Base-by-base conservation (phyloP, 1,140 invertebrate genomes). In the Galleria mellonella region DNA sequence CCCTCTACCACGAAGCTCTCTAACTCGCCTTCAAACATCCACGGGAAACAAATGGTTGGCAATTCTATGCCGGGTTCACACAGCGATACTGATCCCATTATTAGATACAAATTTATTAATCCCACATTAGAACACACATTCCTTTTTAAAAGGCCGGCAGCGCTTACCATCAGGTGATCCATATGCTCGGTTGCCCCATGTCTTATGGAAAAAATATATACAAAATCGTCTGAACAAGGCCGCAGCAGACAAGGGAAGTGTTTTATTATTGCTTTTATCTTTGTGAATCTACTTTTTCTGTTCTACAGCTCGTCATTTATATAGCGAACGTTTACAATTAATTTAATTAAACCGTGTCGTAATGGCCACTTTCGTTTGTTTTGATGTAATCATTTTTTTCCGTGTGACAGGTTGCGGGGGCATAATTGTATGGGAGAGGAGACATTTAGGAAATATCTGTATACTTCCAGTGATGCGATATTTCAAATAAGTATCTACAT, bases 201-300 rank as follows among this genome's bases (percentile, higher is more conserved):
- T 14, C 7, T 14, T 12, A 35, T 35, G 32, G 12, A 9, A 3
- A 35, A 8, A n/a, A n/a, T n/a, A n/a, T n/a, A n/a, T n/a, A 41
- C 32, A 27, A 45, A 64, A 59, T 64, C 59, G 47, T 9, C 52
- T 32, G 42, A 62, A 10, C 36, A 15, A 57, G 27, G 6, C 75
- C 49, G 68, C 51, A 66, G 55, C 0, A 43, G 6, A 27, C 11
- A 55, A 56, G 63, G 78, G 74, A 78, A 78, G 67, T 76, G 75
- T 74, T 79, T 78, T 79, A 83, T 79, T 79, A 74, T 72, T 68
- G 61, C 65, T 66, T 73, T 76, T 83, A 83, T 83, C 78, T 61
- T 63, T 65, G 48, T 42, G 57, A 68, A 81, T 81, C 76, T 68
- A 70, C 58, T 68, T 73, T 77, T 74, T 76, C 67, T 58, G 57